Evolutionary conservation across 2,113 vertebrate species (phyloP).

Genomic region (Pithys albifrons): DNA sequence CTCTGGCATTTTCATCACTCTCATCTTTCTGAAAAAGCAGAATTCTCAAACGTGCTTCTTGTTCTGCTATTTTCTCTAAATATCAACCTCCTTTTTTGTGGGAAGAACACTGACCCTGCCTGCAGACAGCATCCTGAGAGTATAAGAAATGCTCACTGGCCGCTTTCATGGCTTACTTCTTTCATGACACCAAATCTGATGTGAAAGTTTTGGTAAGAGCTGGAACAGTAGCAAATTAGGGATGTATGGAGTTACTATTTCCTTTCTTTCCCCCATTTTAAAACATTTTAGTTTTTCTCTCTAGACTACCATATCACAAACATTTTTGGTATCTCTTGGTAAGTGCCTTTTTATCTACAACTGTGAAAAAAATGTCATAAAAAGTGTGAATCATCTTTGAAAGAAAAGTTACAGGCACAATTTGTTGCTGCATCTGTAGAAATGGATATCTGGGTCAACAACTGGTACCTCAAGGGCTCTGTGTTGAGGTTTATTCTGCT

Average conservation of each 20-base stretch:
- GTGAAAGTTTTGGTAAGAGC: background rate
- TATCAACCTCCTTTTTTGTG: background rate
- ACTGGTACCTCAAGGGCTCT: background rate
- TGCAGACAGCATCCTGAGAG: background rate
- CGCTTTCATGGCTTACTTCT: background rate
- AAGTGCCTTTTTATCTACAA: background rate
- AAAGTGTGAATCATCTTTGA: background rate
- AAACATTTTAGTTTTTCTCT: background rate
- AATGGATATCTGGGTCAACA: background rate
- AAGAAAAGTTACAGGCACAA: background rate
- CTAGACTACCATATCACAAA: background rate
- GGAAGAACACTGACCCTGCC: background rate
- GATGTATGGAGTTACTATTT: background rate
- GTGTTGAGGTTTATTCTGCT: background rate
- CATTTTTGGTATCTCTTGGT: background rate
- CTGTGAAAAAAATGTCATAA: background rate
- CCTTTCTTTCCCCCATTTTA: background rate
- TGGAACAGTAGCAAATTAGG: background rate
- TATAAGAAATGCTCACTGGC: background rate
- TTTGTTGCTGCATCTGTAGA: background rate
- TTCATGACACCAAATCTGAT: background rate
- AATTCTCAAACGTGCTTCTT: background rate
- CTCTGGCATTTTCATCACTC: background rate
- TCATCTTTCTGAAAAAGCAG: background rate
- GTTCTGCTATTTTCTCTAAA: background rate